phyloP scores from a whole-genome alignment of 2,888 invertebrate species.

The Caenorhabditis angaria region DNA sequence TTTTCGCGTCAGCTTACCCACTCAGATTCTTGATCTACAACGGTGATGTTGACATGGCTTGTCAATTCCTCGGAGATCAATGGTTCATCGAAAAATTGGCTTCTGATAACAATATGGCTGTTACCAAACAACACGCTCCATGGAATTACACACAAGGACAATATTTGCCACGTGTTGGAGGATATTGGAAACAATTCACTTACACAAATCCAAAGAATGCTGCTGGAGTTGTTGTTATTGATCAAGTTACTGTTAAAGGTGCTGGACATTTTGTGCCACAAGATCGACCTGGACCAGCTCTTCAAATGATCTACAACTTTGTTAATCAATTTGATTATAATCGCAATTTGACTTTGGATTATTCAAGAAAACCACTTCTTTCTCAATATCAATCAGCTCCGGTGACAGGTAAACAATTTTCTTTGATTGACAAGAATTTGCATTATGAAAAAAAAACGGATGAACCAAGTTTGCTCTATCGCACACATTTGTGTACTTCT shows the following conservation, averaged over 20 bases:
- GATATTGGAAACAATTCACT: conserved; percentile 58
- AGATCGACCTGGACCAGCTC: conserved; percentile 84
- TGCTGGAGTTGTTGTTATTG: conserved; percentile 27
- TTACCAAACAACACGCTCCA: conserved; percentile 27
- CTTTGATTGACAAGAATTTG: too few relatives aligned
- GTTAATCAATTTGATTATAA: conserved; percentile 52
- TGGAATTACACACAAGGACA: conserved; percentile 62
- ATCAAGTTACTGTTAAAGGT: conserved; percentile 58
- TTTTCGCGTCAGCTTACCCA: conserved; percentile 40
- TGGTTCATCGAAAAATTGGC: conserved; percentile 67
- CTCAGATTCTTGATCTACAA: conserved; percentile 61
- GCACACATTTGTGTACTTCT: too few relatives aligned
- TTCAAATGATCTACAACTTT: conserved; percentile 81
- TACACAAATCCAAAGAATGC: conserved; percentile 21
- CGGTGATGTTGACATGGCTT: conserved; percentile 68
- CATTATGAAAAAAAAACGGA: too few relatives aligned
- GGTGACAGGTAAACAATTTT: conserved; percentile 18
- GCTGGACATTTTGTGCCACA: conserved; percentile 86
- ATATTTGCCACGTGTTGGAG: conserved; percentile 54
- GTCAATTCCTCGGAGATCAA: conserved; percentile 65
- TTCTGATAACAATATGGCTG: conserved; percentile 35
- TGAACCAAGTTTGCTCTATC: too few relatives aligned
- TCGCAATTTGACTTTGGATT: conserved; percentile 40
- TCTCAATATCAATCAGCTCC: conserved; percentile 42
- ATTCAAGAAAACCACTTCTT: conserved; percentile 50